phyloP scores from a whole-genome alignment of 1,140 invertebrate species.

The Hirudo medicinalis region DNA sequence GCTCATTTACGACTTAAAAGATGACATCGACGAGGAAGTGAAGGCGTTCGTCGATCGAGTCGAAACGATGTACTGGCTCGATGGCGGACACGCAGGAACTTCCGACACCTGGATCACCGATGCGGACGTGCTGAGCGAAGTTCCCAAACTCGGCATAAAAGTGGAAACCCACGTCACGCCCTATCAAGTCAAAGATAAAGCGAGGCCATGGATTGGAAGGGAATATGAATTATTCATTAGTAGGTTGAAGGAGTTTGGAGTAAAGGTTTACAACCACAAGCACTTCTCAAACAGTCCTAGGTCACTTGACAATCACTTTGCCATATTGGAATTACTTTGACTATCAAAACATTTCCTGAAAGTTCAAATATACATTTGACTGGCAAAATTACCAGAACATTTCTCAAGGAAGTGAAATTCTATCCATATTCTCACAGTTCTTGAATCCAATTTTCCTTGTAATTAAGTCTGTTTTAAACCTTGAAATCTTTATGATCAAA shows the following conservation, averaged over 20 bases:
- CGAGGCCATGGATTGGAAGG: conserved; percentile 62
- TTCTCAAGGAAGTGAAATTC: too few relatives aligned
- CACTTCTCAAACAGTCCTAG: conserved; percentile 53
- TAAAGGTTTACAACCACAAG: conserved; percentile 48
- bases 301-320: conserved; percentile 55
- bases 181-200: conserved; percentile 60
- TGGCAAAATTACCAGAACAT: too few relatives aligned
- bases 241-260: conserved; percentile 51
- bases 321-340: too few relatives aligned
- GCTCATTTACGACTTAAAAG: conserved; percentile 61
- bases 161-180: conserved; percentile 63
- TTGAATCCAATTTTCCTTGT: too few relatives aligned
- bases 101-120: conserved; percentile 73
- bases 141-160: conserved; percentile 40
- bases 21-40: conserved; percentile 32
- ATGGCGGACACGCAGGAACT: conserved; percentile 67
- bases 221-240: conserved; percentile 64
- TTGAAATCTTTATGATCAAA: too few relatives aligned
- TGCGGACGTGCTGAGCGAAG: conserved; percentile 52
- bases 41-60: conserved; percentile 27
- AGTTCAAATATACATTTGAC: too few relatives aligned
- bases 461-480: too few relatives aligned
- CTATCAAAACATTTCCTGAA: too few relatives aligned
- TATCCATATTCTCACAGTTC: too few relatives aligned
- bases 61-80: conserved; percentile 66